These are phyloP conservation scores for Eidolon helvum DNA, from an alignment of 2,113 vertebrate species.

Conservation along the genomic window DNA sequence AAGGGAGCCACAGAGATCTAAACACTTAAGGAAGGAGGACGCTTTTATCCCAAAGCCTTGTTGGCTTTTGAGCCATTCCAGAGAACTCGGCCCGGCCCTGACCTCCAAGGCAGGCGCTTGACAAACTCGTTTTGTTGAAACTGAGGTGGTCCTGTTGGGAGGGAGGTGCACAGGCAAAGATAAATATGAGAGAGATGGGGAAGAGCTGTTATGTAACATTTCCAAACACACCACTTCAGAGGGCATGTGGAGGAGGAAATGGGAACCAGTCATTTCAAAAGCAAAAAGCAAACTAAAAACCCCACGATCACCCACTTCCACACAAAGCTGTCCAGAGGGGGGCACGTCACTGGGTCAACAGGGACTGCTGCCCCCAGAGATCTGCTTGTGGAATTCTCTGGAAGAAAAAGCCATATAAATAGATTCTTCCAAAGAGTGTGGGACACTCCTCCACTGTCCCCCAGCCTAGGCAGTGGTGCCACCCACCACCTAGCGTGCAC, in stretches of 20 bases:
- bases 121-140: background rate
- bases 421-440: background rate
- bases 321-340: background rate
- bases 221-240: constrained; percentile 39
- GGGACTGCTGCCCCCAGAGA: rapidly evolving
- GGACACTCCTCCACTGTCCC: background rate
- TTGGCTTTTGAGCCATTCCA: rapidly evolving
- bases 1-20: background rate
- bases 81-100: background rate
- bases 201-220: background rate
- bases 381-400: background rate
- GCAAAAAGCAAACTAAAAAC: background rate
- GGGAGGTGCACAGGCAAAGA: constrained; percentile 35
- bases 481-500: rapidly evolving
- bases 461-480: background rate
- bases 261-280: constrained; percentile 35
- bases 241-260: background rate
- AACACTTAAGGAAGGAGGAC: constrained; percentile 49
- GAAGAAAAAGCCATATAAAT: background rate
- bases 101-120: background rate
- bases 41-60: background rate
- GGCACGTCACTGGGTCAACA: background rate
- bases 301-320: background rate
- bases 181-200: background rate
- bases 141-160: background rate